Percentiles rank a stretch among this genome's conserved stretches.
Evolutionary conservation across 2,113 vertebrate genomes (phyloP).

Genomic region (Lamprologus tigripictilis): DNA sequence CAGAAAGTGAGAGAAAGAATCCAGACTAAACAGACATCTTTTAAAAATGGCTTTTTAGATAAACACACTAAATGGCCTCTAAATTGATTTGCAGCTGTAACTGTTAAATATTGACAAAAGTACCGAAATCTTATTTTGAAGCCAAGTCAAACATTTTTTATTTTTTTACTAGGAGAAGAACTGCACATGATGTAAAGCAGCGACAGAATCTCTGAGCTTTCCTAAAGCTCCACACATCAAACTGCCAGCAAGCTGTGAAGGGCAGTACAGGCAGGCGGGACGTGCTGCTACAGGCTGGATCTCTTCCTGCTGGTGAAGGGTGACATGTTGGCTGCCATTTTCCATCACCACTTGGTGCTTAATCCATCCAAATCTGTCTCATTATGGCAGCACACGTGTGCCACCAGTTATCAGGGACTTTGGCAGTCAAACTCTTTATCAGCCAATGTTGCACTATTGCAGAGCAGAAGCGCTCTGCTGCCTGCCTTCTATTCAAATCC

Average conservation of each 20-base stretch:
- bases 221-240: not conserved
- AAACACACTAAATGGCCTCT: not conserved
- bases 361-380: constrained; percentile 62
- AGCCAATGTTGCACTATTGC: not conserved
- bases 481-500: not conserved
- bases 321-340: constrained; percentile 57
- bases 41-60: not conserved
- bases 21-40: not conserved
- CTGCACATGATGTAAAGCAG: not conserved
- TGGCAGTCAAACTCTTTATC: not conserved
- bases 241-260: constrained; percentile 34
- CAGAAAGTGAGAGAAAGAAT: not conserved
- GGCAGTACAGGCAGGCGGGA: constrained; percentile 18
- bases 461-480: not conserved
- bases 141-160: not conserved
- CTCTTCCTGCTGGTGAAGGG: constrained; percentile 43
- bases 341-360: constrained; percentile 51
- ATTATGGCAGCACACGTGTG: constrained; percentile 54
- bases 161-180: not conserved
- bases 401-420: constrained; percentile 19
- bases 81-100: not conserved
- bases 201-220: constrained; percentile 9
- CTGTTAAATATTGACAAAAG: not conserved
- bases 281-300: constrained; percentile 16
- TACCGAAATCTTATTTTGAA: not conserved